phyloP scores from a whole-genome alignment of 1,140 invertebrate species.

The Campodea augens region DNA sequence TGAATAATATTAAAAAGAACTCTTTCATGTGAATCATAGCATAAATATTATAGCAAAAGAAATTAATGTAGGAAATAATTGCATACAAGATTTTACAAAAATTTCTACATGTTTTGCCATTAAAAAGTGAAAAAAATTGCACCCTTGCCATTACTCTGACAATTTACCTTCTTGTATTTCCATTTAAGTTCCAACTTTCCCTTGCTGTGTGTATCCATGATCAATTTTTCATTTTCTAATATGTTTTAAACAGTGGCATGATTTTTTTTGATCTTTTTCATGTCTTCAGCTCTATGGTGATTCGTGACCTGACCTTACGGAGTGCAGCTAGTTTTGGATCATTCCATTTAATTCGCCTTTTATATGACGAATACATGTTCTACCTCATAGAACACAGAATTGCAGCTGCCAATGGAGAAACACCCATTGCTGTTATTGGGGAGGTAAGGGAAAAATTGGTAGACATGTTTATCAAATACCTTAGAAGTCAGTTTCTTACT shows the following conservation, averaged over 20 bases:
- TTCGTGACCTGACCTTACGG: slow-evolving; percentile 80
- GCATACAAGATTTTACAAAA: no score
- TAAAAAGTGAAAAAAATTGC: no score
- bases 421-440: slow-evolving; percentile 87
- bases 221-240: slow-evolving; percentile 2
- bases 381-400: slow-evolving; percentile 95
- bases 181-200: neutral
- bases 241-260: slow-evolving; percentile 4
- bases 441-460: slow-evolving; percentile 30
- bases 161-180: neutral
- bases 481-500: neutral
- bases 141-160: no score
- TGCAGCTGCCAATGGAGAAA: slow-evolving; percentile 68
- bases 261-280: slow-evolving; percentile 9
- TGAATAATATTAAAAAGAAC: no score
- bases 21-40: no score
- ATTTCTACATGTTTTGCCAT: no score
- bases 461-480: neutral
- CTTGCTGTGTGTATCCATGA: no score
- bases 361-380: slow-evolving; percentile 99
- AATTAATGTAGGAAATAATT: no score
- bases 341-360: slow-evolving; percentile 90
- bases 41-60: no score
- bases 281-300: slow-evolving; percentile 73
- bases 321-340: slow-evolving; percentile 96